phyloP scores from a whole-genome alignment of 2,113 vertebrate genomes.

The Aptenodytes patagonicus region DNA sequence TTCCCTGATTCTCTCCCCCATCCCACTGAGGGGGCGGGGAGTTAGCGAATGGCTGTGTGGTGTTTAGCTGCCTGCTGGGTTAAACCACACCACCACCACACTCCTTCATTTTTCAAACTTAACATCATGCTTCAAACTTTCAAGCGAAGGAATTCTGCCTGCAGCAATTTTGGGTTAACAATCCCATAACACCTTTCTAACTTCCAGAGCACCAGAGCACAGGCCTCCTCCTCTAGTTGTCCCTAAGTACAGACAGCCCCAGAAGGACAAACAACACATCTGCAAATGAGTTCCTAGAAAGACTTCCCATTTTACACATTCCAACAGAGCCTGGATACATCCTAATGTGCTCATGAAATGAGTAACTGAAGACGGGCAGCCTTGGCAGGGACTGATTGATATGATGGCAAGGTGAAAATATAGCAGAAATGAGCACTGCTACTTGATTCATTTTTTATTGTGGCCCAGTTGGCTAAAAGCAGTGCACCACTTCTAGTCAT shows the following conservation, averaged over 20 bases:
- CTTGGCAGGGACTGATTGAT: neutral
- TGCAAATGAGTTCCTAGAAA: neutral
- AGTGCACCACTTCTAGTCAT: neutral
- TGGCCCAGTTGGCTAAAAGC: neutral
- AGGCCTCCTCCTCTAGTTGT: neutral
- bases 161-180: neutral
- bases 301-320: neutral
- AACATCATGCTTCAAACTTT: neutral
- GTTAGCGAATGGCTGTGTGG: too few relatives aligned
- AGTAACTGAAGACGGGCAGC: neutral
- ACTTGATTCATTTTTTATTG: neutral
- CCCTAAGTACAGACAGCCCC: neutral
- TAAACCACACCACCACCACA: too few relatives aligned
- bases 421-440: neutral
- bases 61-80: too few relatives aligned
- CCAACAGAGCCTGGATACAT: neutral
- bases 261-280: neutral
- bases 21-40: too few relatives aligned
- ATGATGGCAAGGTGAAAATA: neutral
- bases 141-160: neutral
- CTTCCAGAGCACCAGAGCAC: neutral
- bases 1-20: too few relatives aligned
- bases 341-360: neutral
- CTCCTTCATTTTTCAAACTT: neutral
- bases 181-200: neutral